Base-by-base conservation (phyloP, 2,888 invertebrate species). In the Flabesymbios commensalis region DNA sequence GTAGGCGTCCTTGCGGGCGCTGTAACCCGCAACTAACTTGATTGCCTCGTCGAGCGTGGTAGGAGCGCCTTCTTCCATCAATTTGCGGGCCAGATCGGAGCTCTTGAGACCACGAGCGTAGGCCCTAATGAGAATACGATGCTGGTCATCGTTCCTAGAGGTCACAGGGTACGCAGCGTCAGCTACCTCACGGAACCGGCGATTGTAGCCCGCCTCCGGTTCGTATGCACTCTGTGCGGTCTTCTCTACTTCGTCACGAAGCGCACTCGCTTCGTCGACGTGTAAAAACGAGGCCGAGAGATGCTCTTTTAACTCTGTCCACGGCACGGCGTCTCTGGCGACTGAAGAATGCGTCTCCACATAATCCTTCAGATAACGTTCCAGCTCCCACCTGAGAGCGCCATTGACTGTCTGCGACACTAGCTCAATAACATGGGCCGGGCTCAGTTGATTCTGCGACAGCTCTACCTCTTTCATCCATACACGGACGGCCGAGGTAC, bases 171-270 rank as follows among this genome's bases (percentile, higher is more conserved):
- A 57, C 7, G 57, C 57, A 19, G 31, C n/a, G 24, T 48, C 47
- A 17, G 57, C 57, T 7, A 32, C 47, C n/a, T 48, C 48, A 19
- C 45, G 45, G 33, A 57, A 57, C 14, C 43, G 55, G 5, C 55
- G 41, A n/a, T 10, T 14, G 29, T 24, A 55, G 14, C 19, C n/a
- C n/a, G 48, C 29, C 4, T n/a, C 32, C 7, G 48, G 19, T 32
- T 57, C 57, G 31, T 48, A 32, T 10, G 22, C 33, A n/a, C 14
- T 7, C 26, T 57, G 57, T 5, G 32, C 5, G 5, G 48, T 10
- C n/a, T 24, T 14, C 10, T 48, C 57, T 10, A 57, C 45, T n/a
- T 32, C 32, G 33, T 47, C 45, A 14, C 45, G 10, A 7, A 57
- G 48, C 22, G 45, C 39, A 7, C n/a, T 32, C n/a, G 29, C 48